A percentile compares a stretch with the other conserved stretches of the same genome.
phyloP scores from a whole-genome alignment of 2,113 vertebrate species.

The Noturus placidus region DNA sequence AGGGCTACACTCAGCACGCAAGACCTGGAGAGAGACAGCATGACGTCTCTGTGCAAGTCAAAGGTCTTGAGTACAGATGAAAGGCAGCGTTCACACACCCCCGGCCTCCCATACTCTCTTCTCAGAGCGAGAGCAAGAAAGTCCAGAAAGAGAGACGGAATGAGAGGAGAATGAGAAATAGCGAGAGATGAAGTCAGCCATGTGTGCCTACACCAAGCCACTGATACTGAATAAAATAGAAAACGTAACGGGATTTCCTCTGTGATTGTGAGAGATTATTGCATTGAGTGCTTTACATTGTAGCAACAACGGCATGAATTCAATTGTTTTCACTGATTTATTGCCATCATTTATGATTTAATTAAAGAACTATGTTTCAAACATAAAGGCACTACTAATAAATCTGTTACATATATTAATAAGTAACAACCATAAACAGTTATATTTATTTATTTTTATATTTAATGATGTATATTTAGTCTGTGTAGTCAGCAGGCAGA shows the following conservation, averaged over 20 bases:
- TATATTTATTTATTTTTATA: not conserved
- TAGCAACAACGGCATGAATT: not conserved
- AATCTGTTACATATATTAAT: not conserved
- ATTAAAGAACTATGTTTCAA: not conserved
- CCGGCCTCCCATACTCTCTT: conserved; percentile 51
- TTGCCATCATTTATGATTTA: not conserved
- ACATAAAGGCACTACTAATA: not conserved
- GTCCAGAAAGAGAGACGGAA: not conserved
- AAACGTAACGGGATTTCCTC: not conserved
- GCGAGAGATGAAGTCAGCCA: not conserved
- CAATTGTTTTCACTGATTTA: not conserved
- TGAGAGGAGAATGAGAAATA: conserved; percentile 20
- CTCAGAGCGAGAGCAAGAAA: conserved; percentile 18
- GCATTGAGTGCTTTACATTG: not conserved
- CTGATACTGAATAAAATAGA: not conserved
- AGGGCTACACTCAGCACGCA: not conserved
- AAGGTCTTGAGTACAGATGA: conserved; percentile 58
- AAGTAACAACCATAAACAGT: not conserved
- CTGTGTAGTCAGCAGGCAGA: not conserved
- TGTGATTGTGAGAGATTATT: not conserved
- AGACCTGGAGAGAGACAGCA: not conserved
- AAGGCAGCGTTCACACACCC: conserved; percentile 65
- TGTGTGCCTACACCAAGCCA: not conserved
- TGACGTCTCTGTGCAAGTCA: not conserved
- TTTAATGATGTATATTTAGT: not conserved